phyloP scores from a whole-genome alignment of 2,797 vertebrate genomes.

The Microhierax caerulescens region DNA sequence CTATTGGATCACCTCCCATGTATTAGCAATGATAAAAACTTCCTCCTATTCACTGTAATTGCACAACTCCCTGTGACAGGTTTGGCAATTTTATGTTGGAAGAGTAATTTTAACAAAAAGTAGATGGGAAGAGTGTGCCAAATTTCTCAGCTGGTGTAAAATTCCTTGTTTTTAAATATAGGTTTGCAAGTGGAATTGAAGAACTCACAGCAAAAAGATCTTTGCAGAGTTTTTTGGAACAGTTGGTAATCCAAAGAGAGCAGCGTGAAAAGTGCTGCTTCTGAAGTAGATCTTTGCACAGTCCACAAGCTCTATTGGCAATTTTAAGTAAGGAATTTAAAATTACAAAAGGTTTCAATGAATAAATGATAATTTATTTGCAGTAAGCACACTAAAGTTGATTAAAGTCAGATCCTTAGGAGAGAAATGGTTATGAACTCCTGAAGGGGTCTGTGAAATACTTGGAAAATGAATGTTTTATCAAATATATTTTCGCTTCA shows the following conservation, averaged over 20 bases:
- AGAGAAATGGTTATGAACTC: not conserved
- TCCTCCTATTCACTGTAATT: conserved; percentile 17
- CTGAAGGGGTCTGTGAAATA: not conserved
- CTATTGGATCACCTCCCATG: not conserved
- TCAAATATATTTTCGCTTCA: not conserved
- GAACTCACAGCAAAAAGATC: not conserved
- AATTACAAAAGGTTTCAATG: not conserved
- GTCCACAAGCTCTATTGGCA: not conserved
- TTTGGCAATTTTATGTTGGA: not conserved
- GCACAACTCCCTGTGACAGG: not conserved
- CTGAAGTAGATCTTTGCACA: not conserved
- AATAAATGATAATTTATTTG: not conserved
- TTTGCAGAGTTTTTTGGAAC: not conserved
- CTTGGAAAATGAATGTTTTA: not conserved
- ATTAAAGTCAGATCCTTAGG: not conserved
- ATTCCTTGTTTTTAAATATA: not conserved
- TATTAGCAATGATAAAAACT: conserved; percentile 41
- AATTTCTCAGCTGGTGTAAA: conserved; percentile 3
- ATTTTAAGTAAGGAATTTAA: not conserved
- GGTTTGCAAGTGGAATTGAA: not conserved
- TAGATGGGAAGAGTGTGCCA: not conserved
- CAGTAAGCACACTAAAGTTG: not conserved
- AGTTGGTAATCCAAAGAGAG: not conserved
- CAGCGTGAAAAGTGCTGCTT: not conserved
- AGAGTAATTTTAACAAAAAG: not conserved